Evolutionary conservation across 2,888 invertebrate genomes (phyloP), one percentile per base, ranked within the genome.

Genomic region (Agelastica alni): DNA sequence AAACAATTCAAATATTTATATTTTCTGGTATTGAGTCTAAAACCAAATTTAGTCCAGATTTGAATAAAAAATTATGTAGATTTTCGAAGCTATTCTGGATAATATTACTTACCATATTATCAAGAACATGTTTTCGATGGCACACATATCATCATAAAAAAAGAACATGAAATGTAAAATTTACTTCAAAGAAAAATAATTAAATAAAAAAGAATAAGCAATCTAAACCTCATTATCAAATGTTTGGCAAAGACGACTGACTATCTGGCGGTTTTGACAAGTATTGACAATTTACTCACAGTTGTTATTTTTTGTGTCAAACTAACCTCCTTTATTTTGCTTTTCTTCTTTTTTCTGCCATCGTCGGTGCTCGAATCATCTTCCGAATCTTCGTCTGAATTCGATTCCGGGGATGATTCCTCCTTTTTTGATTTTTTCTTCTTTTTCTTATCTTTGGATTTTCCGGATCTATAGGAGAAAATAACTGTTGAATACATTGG

Each of bases 321-420:
- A 71, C 75, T 63, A 70, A 76, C 78, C 76, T 78, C 80, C 53
- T 80, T 81, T 61, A 79, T 76, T 64, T 77, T 79, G 49, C 60
- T 65, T 60, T 74, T 78, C 18, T 79, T 80, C 53, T 79, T 80
- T 61, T 77, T 79, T 32, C 77, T 79, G 51, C 76, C 75, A 34
- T 77, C 76, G 47, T 77, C 80, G 63, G 77, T 79, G 59, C 61
- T 69, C 53, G 63, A 79, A 68, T 71, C 77, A 66, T 63, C 77
- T 70, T 65, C 75, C 57, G 67, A 51, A 22, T 70, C 70, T 13
- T 70, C 70, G 20, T 59, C 61, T 10, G 68, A 69, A n/a, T 48
- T 59, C 3, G 65, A 62, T 31, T 61, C 65, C 1, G 69, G 71
- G 0, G 72, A 70, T 4, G 71, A 69, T 3, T 64, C 68, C 1